Conservation (phyloP, 2,797 vertebrate species). For the Novumbra hubbsi region DNA sequence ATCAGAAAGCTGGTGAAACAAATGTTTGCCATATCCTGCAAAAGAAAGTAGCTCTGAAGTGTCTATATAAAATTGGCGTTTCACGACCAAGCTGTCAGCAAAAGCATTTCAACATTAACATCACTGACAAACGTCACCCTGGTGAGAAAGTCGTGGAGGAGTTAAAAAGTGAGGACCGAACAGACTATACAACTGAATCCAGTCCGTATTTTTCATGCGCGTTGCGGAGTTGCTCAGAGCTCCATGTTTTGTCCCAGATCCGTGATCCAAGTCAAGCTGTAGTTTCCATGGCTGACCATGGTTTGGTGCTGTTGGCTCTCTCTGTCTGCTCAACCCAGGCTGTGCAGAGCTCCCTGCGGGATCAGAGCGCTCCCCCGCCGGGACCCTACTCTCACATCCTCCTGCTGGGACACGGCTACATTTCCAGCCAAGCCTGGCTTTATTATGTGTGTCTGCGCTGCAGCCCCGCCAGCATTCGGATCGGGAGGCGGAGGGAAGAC, state of each 20-base stretch:
- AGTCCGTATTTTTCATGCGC: constrained; percentile 58
- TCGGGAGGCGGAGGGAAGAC: constrained; percentile 95
- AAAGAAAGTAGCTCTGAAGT: background rate
- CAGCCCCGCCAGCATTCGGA: constrained; percentile 97
- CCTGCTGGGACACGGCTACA: constrained; percentile 99
- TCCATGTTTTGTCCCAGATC: constrained; percentile 62
- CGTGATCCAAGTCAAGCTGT: constrained; percentile 60
- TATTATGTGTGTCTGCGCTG: constrained; percentile 99
- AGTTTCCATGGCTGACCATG: constrained; percentile 82
- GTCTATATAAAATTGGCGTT: background rate
- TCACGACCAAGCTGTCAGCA: background rate
- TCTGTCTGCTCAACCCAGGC: constrained; percentile 89
- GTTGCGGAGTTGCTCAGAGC: constrained; percentile 49
- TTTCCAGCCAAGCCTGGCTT: constrained; percentile 99
- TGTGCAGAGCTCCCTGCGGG: constrained; percentile 99
- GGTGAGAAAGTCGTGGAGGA: constrained; percentile 5
- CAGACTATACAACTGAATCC: constrained; percentile 44
- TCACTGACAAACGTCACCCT: background rate
- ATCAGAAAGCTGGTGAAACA: background rate
- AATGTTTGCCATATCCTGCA: background rate
- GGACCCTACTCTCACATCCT: constrained; percentile 99
- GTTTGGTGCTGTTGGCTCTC: constrained; percentile 96
- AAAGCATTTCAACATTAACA: background rate
- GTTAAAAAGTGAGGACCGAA: constrained; percentile 14
- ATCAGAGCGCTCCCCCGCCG: constrained; percentile 99